These are phyloP conservation scores for Alligator mississippiensis DNA, from an alignment of 2,113 vertebrate species.

Conservation along the genomic window DNA sequence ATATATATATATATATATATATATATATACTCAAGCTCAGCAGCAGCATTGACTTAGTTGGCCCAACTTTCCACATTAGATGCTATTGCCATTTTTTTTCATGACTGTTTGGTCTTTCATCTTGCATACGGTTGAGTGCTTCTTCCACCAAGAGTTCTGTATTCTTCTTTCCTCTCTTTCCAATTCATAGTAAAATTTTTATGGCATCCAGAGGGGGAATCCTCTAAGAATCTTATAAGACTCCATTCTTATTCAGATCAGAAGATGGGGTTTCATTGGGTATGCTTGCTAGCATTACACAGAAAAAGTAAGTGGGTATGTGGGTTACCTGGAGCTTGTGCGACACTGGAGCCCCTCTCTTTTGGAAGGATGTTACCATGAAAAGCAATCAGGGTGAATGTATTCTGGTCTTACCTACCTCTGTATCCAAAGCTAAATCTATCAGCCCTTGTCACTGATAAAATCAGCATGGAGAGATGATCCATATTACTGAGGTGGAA, in stretches of 20 bases:
- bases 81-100: not conserved
- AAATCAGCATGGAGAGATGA: not conserved
- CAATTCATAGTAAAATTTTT: constrained; percentile 2
- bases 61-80: not conserved
- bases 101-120: not conserved
- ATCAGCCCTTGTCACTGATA: not conserved
- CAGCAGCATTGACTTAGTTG: not conserved
- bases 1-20: not conserved
- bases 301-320: not conserved
- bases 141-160: not conserved
- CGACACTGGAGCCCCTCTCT: not conserved
- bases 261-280: not conserved
- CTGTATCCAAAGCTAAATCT: not conserved
- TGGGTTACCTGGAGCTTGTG: not conserved
- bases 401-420: not conserved
- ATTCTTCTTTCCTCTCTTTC: not conserved
- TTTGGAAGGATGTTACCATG: not conserved
- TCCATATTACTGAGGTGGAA: not conserved
- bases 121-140: not conserved
- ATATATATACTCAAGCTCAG: not conserved
- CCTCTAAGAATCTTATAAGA: not conserved
- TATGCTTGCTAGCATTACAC: not conserved
- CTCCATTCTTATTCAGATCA: not conserved
- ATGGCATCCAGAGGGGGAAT: not conserved
- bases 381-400: not conserved